Conservation (phyloP, 30 jellyfish, hydroid and myxozoan genomes). For the Aurelia aurita region DNA sequence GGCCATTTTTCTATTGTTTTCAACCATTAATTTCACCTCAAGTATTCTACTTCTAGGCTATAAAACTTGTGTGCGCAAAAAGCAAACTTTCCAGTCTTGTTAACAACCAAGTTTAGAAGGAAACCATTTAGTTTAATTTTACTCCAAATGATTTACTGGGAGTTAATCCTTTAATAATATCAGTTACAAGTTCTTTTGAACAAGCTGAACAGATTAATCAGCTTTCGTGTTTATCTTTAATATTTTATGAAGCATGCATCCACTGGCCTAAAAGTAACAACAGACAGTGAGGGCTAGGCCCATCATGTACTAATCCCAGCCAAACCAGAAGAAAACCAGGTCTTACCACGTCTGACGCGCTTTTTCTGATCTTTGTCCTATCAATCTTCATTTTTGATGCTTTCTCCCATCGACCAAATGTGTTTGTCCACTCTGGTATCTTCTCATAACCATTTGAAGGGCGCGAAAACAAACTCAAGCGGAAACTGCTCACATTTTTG, state of each 20-base stretch:
- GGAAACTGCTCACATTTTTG: conserved; percentile 1
- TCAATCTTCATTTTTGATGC: conserved; percentile 82
- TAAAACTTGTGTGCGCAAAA: too few relatives aligned
- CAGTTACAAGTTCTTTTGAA: too few relatives aligned
- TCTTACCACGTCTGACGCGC: conserved; percentile 94
- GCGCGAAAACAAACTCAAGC: neutral
- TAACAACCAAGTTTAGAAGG: too few relatives aligned
- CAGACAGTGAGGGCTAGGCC: neutral
- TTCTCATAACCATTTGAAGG: neutral
- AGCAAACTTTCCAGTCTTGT: too few relatives aligned
- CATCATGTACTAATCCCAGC: neutral
- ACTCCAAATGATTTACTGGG: too few relatives aligned
- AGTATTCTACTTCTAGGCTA: too few relatives aligned
- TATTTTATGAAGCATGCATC: neutral
- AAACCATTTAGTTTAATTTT: too few relatives aligned
- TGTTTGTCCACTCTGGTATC: neutral
- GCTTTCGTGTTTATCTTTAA: too few relatives aligned
- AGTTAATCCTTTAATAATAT: too few relatives aligned
- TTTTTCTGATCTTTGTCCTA: conserved; percentile 87
- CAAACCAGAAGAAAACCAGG: neutral
- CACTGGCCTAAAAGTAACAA: neutral
- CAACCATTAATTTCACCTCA: too few relatives aligned
- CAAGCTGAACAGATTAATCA: too few relatives aligned
- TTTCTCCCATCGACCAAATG: neutral
- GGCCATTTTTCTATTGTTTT: too few relatives aligned